Conservation (phyloP, 2,888 invertebrate species). For the Meandrusa payeni region DNA sequence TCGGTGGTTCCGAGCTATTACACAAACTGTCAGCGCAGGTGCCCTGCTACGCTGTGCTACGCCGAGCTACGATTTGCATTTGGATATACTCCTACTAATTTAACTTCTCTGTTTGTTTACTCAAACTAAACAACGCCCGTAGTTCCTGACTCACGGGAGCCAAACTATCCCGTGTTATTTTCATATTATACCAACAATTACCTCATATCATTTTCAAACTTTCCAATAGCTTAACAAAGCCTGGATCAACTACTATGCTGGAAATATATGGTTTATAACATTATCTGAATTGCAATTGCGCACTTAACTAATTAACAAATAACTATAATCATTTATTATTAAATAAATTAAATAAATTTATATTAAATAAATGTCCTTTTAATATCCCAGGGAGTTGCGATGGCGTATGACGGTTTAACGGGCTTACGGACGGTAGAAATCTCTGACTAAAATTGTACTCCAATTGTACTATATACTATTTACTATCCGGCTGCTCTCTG, state of each 20-base stretch:
- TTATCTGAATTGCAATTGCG: too few species aligned
- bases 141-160: slow-evolving; percentile 39
- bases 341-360: too few species aligned
- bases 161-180: slow-evolving; percentile 33
- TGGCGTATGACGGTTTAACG: too few species aligned
- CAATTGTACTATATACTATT: too few species aligned
- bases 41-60: slow-evolving; percentile 48
- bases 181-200: slow-evolving; percentile 28
- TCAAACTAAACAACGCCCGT: slow-evolving; percentile 58
- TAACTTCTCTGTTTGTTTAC: slow-evolving; percentile 65
- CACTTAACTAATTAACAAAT: too few species aligned
- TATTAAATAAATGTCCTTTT: too few species aligned
- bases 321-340: too few species aligned
- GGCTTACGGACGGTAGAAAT: too few species aligned
- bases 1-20: slow-evolving; percentile 74
- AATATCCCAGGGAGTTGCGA: too few species aligned
- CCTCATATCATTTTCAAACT: slow-evolving; percentile 30
- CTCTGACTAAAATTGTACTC: too few species aligned
- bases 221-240: slow-evolving; percentile 13
- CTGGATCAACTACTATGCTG: slow-evolving; percentile 12
- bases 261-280: too few species aligned
- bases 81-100: slow-evolving; percentile 69
- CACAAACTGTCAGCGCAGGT: slow-evolving; percentile 75
- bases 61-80: slow-evolving; percentile 58
- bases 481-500: too few species aligned